phyloP scores from a whole-genome alignment of 2,113 vertebrate genomes.

The Cacatua alba region DNA sequence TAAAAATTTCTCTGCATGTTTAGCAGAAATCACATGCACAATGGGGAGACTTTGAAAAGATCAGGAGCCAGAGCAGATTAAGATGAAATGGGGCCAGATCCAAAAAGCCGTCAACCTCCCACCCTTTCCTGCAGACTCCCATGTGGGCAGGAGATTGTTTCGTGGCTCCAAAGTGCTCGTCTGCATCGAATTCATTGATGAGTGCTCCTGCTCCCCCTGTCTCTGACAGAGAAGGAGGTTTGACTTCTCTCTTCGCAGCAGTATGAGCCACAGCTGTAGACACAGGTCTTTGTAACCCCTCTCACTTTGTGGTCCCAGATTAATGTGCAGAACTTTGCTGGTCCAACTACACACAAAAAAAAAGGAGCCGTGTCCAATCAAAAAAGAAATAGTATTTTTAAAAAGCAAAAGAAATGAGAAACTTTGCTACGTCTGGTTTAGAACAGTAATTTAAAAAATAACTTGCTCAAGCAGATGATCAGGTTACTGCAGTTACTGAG shows the following conservation, averaged over 20 bases:
- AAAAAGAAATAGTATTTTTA: neutral
- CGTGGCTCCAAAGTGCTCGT: slow-evolving; percentile 17
- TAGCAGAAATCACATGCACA: slow-evolving; percentile 58
- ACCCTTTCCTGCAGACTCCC: slow-evolving; percentile 67
- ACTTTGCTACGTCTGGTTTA: neutral
- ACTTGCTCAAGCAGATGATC: neutral
- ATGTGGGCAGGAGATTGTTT: slow-evolving; percentile 45
- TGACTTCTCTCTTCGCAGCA: slow-evolving; percentile 1
- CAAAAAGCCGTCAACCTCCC: slow-evolving; percentile 64
- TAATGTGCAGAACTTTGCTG: neutral
- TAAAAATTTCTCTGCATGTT: slow-evolving; percentile 54
- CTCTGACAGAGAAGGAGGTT: neutral
- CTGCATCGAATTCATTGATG: neutral
- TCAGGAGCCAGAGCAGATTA: slow-evolving; percentile 54
- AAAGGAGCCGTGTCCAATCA: neutral
- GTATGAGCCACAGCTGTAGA: neutral
- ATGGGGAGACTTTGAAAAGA: slow-evolving; percentile 56
- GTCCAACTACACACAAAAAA: neutral
- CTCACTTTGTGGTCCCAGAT: neutral
- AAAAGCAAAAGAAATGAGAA: neutral
- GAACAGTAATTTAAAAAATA: neutral
- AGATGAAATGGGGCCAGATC: slow-evolving; percentile 59
- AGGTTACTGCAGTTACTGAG: neutral
- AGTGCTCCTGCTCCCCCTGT: neutral
- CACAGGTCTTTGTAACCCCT: neutral